Conservation (phyloP, 2,797 vertebrate species). For the Typhlichthys subterraneus region DNA sequence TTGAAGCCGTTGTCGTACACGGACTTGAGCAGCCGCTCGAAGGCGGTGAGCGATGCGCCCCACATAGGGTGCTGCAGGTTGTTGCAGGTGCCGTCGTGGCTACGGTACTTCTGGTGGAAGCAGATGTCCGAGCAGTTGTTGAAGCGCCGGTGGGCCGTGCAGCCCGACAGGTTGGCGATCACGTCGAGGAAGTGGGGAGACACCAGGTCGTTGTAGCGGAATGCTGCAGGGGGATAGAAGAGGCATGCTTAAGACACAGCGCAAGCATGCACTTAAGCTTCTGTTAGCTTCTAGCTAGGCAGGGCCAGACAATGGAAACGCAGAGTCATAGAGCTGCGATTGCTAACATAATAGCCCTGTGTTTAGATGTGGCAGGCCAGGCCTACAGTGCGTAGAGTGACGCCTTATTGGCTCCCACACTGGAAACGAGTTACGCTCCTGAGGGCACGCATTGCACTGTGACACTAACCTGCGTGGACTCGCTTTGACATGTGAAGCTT, state of each 20-base stretch:
- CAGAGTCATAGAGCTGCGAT: not conserved
- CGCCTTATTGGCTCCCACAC: slow-evolving; percentile 4
- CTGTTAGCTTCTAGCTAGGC: no score
- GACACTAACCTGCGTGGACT: slow-evolving; percentile 34
- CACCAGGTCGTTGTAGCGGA: slow-evolving; percentile 97
- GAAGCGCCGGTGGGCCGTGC: slow-evolving; percentile 90
- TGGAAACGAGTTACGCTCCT: slow-evolving; percentile 18
- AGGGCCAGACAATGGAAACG: no score
- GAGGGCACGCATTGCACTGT: slow-evolving; percentile 11
- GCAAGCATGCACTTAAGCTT: not conserved
- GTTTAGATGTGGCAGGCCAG: no score
- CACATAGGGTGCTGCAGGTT: slow-evolving; percentile 98
- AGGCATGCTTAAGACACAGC: no score
- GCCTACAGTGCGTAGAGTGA: not conserved
- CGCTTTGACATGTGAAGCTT: slow-evolving; percentile 27
- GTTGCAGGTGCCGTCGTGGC: slow-evolving; percentile 95
- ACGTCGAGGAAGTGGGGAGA: slow-evolving; percentile 93
- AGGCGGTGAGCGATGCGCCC: slow-evolving; percentile 95
- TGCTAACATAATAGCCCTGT: not conserved
- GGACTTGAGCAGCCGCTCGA: slow-evolving; percentile 91
- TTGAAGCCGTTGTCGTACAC: slow-evolving; percentile 98
- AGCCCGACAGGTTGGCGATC: slow-evolving; percentile 96
- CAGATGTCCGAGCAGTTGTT: slow-evolving; percentile 99
- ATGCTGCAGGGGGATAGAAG: slow-evolving; percentile 73
- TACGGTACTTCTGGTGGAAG: slow-evolving; percentile 97